phyloP scores from a whole-genome alignment of 2,113 vertebrate genomes.

The Tragelaphus strepsiceros region DNA sequence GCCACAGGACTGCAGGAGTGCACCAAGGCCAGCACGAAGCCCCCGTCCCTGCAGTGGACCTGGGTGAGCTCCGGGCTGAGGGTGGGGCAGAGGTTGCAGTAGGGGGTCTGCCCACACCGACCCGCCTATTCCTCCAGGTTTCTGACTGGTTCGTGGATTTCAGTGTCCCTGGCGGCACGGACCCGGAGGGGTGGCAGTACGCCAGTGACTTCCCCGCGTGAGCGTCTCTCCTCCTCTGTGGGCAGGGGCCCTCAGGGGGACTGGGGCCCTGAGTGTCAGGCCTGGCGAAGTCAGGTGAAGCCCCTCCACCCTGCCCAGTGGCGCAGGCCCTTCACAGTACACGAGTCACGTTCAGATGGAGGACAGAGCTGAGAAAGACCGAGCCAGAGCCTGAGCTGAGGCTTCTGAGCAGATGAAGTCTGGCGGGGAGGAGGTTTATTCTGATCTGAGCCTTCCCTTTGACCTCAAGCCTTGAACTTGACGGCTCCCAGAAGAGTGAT shows the following conservation, averaged over 20 bases:
- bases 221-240: conserved; percentile 38
- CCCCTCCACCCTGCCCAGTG: neutral
- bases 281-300: neutral
- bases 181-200: conserved; percentile 97
- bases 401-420: neutral
- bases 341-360: neutral
- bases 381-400: neutral
- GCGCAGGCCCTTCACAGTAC: neutral
- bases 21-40: conserved; percentile 90
- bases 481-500: neutral
- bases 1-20: conserved; percentile 92
- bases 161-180: conserved; percentile 85
- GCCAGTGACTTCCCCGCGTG: conserved; percentile 97
- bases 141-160: conserved; percentile 95
- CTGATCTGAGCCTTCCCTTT: neutral
- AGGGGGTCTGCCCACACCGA: neutral
- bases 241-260: neutral
- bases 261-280: neutral
- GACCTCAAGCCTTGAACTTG: neutral
- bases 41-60: conserved; percentile 93
- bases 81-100: fast-evolving
- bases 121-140: conserved; percentile 78
- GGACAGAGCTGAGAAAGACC: neutral
- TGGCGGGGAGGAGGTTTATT: neutral
- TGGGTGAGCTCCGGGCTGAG: conserved; percentile 84